A percentile compares a stretch with the other conserved stretches of the same genome.
These are phyloP conservation scores for Hapalemur alaotrensis DNA, from an alignment of 2,797 vertebrate species.

Conservation along the genomic window DNA sequence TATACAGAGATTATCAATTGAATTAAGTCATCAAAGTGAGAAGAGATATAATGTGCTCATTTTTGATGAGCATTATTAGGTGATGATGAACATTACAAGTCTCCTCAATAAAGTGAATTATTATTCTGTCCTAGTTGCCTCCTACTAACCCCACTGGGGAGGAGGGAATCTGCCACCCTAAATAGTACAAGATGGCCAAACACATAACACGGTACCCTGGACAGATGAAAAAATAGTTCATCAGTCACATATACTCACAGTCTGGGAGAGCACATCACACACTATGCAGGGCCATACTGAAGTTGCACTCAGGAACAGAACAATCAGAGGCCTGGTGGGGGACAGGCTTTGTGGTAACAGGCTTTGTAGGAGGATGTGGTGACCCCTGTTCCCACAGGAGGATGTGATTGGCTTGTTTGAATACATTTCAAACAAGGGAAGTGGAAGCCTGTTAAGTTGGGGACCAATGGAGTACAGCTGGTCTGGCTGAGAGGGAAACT, in stretches of 20 bases:
- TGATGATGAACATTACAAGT: background rate
- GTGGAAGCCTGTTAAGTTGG: background rate
- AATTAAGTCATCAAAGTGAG: background rate
- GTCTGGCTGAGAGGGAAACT: background rate
- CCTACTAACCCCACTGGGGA: background rate
- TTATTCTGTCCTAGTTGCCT: background rate
- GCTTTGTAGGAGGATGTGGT: no score
- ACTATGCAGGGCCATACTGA: background rate
- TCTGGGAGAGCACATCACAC: background rate
- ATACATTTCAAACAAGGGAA: background rate
- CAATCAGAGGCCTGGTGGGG: background rate
- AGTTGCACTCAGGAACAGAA: background rate
- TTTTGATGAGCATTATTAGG: background rate
- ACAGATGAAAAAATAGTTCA: background rate
- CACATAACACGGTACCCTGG: background rate
- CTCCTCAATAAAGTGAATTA: background rate
- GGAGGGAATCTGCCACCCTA: background rate
- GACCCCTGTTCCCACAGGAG: background rate
- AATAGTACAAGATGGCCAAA: background rate
- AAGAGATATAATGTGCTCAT: background rate
- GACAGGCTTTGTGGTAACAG: background rate
- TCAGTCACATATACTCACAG: background rate
- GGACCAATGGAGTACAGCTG: background rate
- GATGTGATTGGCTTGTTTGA: background rate
- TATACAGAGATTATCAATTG: background rate